phyloP scores from a whole-genome alignment of 1,140 invertebrate genomes.

The Aleiodes sp. region DNA sequence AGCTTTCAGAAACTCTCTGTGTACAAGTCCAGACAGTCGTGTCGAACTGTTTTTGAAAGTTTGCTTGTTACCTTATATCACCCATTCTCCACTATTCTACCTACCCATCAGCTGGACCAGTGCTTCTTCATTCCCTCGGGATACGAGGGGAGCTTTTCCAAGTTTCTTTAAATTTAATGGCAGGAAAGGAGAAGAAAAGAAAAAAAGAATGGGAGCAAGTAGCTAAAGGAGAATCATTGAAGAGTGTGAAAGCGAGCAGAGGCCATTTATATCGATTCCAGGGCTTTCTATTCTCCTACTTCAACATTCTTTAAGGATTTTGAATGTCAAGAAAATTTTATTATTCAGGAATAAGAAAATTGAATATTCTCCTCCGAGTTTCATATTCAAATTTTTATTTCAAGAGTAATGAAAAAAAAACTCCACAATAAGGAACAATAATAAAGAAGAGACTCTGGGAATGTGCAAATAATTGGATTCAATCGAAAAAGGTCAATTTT shows the following conservation, averaged over 20 bases:
- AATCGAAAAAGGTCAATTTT: too few relatives aligned
- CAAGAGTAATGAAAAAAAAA: too few relatives aligned
- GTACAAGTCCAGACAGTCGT: neutral
- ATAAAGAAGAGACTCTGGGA: too few relatives aligned
- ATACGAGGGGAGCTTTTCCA: neutral
- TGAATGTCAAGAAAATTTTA: neutral
- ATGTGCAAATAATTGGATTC: too few relatives aligned
- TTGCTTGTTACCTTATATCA: slow-evolving; percentile 15
- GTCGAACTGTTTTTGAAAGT: slow-evolving; percentile 3
- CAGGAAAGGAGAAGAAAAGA: neutral
- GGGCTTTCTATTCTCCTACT: neutral
- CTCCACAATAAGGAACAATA: too few relatives aligned
- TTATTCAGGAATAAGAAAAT: too few relatives aligned
- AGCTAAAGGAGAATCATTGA: slow-evolving; percentile 7
- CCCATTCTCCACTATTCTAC: slow-evolving; percentile 1
- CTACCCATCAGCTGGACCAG: neutral
- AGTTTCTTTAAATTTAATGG: neutral
- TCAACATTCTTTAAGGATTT: neutral
- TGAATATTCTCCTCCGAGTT: too few relatives aligned
- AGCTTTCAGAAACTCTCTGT: slow-evolving; percentile 4
- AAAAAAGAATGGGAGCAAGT: neutral
- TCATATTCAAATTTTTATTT: too few relatives aligned
- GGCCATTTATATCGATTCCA: neutral
- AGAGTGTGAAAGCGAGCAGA: too few relatives aligned
- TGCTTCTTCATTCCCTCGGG: neutral